Conservation (phyloP, 2,888 invertebrate genomes). For the Drosophila leonis region DNA sequence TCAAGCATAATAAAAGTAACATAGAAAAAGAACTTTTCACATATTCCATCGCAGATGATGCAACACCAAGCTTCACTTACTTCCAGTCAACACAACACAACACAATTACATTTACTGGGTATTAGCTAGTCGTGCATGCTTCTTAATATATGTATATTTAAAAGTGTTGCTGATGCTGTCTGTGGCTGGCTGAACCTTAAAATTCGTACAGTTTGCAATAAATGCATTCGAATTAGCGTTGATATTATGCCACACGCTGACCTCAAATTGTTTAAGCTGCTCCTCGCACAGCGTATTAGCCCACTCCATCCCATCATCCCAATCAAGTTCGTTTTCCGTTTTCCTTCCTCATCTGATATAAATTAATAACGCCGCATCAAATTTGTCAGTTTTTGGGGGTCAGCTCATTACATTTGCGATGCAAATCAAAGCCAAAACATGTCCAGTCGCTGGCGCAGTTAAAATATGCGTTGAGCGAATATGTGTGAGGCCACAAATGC, state of each 20-base stretch:
- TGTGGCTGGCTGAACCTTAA: slow-evolving; percentile 11
- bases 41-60: not conserved
- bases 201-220: slow-evolving; percentile 22
- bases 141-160: not conserved
- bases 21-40: not conserved
- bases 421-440: slow-evolving; percentile 34
- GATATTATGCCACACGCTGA: slow-evolving; percentile 16
- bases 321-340: not conserved
- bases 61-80: not conserved
- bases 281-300: not conserved
- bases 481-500: slow-evolving; percentile 43
- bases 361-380: slow-evolving; percentile 41
- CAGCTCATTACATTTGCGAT: slow-evolving; percentile 27
- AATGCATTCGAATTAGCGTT: slow-evolving; percentile 30
- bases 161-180: not conserved
- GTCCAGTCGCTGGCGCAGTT: slow-evolving; percentile 2
- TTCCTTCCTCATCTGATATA: slow-evolving; percentile 9
- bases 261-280: slow-evolving; percentile 5
- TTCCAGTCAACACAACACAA: not conserved
- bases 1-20: not conserved
- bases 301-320: not conserved
- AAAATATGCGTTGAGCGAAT: slow-evolving; percentile 34
- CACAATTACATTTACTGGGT: slow-evolving; percentile 2
- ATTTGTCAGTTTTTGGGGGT: slow-evolving; percentile 19
- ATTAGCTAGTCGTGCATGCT: not conserved